Conservation (phyloP, 2,888 invertebrate genomes). For the Hyalella azteca region DNA sequence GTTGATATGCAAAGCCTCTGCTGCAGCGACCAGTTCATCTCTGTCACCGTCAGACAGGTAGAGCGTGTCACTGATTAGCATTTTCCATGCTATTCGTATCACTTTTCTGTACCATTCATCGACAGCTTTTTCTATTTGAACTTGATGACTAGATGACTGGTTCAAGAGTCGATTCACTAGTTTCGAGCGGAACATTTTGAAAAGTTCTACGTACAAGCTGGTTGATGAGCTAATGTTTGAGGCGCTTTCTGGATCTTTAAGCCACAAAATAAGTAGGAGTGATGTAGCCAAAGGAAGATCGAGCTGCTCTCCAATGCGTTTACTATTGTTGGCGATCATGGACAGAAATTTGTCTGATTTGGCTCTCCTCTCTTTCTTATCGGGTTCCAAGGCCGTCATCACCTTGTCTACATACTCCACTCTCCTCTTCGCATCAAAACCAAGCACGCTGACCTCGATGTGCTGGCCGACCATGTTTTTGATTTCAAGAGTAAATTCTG, state of each 20-base stretch:
- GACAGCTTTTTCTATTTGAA: constrained; percentile 37
- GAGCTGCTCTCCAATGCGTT: constrained; percentile 40
- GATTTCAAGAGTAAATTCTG: constrained; percentile 46
- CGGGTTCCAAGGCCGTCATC: constrained; percentile 39
- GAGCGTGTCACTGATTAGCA: constrained; percentile 43
- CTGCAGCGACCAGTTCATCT: constrained; percentile 36
- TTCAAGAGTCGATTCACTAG: constrained; percentile 38
- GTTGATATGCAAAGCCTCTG: constrained; percentile 43
- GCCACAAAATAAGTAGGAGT: constrained; percentile 47
- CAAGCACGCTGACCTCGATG: constrained; percentile 43
- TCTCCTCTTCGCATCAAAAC: constrained; percentile 40
- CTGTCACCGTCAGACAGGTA: constrained; percentile 37
- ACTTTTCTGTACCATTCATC: constrained; percentile 40
- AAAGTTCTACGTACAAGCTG: constrained; percentile 42
- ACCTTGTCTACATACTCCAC: constrained; percentile 43
- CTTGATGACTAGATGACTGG: constrained; percentile 32
- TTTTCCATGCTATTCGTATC: constrained; percentile 45
- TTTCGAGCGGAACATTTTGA: constrained; percentile 43
- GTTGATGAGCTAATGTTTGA: constrained; percentile 41
- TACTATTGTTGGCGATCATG: constrained; percentile 7
- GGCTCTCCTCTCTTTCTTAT: background rate
- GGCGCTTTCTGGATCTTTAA: constrained; percentile 40
- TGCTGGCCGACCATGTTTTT: constrained; percentile 49
- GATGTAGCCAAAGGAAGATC: constrained; percentile 44
- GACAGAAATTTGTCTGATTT: constrained; percentile 34